Conservation (phyloP, 2,797 vertebrate species). For the Melanotaenia boesemani region DNA sequence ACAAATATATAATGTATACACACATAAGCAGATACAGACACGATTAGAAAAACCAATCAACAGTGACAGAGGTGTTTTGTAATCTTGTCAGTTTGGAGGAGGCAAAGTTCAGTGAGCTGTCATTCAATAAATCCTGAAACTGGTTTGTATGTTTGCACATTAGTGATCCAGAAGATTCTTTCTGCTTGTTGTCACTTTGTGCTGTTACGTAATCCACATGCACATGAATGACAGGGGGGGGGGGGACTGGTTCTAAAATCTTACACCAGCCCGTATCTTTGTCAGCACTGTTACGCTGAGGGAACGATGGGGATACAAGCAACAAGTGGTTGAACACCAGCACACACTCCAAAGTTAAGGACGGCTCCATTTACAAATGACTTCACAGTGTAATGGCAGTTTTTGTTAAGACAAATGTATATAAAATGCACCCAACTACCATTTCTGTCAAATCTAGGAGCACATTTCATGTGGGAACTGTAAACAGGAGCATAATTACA, state of each 20-base stretch:
- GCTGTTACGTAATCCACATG: background rate
- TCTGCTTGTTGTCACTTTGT: background rate
- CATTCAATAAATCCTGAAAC: background rate
- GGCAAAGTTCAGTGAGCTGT: slow-evolving; percentile 23
- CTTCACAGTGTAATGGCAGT: slow-evolving; percentile 81
- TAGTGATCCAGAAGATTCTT: background rate
- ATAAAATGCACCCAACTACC: slow-evolving; percentile 43
- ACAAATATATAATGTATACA: slow-evolving; percentile 77
- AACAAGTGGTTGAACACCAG: slow-evolving; percentile 17
- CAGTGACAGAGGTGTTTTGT: slow-evolving; percentile 33
- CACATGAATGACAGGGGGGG: background rate
- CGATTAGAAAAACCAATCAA: slow-evolving; percentile 32
- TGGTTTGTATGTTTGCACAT: background rate
- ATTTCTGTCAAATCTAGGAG: slow-evolving; percentile 18
- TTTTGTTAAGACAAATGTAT: slow-evolving; percentile 72
- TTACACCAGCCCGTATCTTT: background rate
- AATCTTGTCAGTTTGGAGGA: background rate
- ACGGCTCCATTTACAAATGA: slow-evolving; percentile 36
- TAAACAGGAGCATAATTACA: slow-evolving; percentile 43
- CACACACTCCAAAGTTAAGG: slow-evolving; percentile 6
- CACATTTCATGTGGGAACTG: slow-evolving; percentile 22
- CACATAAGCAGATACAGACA: slow-evolving; percentile 44
- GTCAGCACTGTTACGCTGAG: slow-evolving; percentile 11
- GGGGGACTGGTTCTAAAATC: background rate
- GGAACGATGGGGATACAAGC: slow-evolving; percentile 7